phyloP scores from a whole-genome alignment of 2,888 invertebrate species.

The Drosophila sordidula region DNA sequence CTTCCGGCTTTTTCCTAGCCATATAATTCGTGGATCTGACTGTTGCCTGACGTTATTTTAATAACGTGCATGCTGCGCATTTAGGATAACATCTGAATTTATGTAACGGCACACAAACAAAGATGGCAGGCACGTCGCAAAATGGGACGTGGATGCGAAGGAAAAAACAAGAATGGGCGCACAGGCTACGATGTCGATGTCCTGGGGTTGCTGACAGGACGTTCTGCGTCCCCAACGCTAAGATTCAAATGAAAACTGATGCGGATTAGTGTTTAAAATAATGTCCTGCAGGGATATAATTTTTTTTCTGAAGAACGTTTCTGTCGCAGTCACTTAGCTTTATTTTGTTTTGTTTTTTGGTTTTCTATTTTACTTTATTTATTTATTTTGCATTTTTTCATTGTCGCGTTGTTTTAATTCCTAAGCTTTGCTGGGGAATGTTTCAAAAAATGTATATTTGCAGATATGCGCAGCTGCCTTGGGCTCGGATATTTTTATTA shows the following conservation, averaged over 20 bases:
- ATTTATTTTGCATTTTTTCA: slow-evolving; percentile 67
- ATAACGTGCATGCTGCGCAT: slow-evolving; percentile 80
- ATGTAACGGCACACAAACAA: slow-evolving; percentile 75
- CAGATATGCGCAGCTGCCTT: slow-evolving; percentile 54
- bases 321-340: slow-evolving; percentile 56
- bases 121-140: slow-evolving; percentile 71
- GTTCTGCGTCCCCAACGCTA: slow-evolving; percentile 36
- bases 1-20: slow-evolving; percentile 46
- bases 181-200: slow-evolving; percentile 46
- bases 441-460: slow-evolving; percentile 82
- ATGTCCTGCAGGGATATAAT: slow-evolving; percentile 85
- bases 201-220: slow-evolving; percentile 60
- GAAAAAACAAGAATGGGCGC: slow-evolving; percentile 7
- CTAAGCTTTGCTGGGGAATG: slow-evolving; percentile 60
- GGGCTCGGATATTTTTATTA: slow-evolving; percentile 77
- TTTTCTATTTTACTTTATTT: slow-evolving; percentile 58
- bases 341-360: slow-evolving; percentile 41
- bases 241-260: slow-evolving; percentile 84
- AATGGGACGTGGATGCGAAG: slow-evolving; percentile 35
- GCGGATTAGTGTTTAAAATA: slow-evolving; percentile 85
- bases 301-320: slow-evolving; percentile 61
- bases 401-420: slow-evolving; percentile 60
- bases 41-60: slow-evolving; percentile 68
- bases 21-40: slow-evolving; percentile 32
- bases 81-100: slow-evolving; percentile 82